These are phyloP conservation scores for Lanistes nyassanus DNA, from an alignment of 1,140 invertebrate species.

Conservation along the genomic window DNA sequence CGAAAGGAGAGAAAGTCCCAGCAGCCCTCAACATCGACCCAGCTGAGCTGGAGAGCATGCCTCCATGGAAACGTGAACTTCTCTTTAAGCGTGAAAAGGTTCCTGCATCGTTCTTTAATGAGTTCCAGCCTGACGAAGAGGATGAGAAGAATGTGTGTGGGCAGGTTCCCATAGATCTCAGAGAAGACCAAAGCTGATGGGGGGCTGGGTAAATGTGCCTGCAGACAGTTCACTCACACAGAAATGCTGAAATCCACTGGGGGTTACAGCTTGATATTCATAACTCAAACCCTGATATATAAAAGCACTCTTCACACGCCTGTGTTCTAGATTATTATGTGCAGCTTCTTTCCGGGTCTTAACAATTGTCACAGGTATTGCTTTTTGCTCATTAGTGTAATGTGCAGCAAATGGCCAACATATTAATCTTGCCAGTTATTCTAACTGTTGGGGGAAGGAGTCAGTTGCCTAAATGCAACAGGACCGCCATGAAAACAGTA, in stretches of 20 bases:
- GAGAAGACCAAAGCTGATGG: conserved; percentile 13
- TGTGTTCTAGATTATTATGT: neutral
- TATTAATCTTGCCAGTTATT: too few relatives aligned
- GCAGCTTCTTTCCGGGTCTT: neutral
- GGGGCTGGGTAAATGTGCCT: neutral
- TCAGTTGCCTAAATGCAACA: too few relatives aligned
- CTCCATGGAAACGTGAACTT: conserved; percentile 43
- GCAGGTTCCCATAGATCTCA: neutral
- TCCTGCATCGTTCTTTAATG: conserved; percentile 41
- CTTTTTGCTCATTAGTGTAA: too few relatives aligned
- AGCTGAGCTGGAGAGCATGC: conserved; percentile 42
- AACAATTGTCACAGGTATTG: neutral
- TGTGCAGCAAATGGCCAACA: too few relatives aligned
- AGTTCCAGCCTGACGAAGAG: conserved; percentile 40
- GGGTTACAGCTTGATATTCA: neutral
- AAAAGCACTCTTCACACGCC: neutral
- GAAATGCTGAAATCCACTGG: neutral
- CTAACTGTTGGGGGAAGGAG: too few relatives aligned
- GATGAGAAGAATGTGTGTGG: conserved; percentile 11
- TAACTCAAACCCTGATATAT: neutral
- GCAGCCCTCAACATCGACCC: conserved; percentile 41
- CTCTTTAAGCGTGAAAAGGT: conserved; percentile 41
- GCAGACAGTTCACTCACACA: neutral
- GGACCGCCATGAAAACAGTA: too few relatives aligned
- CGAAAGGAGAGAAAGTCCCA: conserved; percentile 36